These are phyloP conservation scores for Clarias fuscus DNA, from an alignment of 2,797 vertebrate genomes.

Conservation along the genomic window DNA sequence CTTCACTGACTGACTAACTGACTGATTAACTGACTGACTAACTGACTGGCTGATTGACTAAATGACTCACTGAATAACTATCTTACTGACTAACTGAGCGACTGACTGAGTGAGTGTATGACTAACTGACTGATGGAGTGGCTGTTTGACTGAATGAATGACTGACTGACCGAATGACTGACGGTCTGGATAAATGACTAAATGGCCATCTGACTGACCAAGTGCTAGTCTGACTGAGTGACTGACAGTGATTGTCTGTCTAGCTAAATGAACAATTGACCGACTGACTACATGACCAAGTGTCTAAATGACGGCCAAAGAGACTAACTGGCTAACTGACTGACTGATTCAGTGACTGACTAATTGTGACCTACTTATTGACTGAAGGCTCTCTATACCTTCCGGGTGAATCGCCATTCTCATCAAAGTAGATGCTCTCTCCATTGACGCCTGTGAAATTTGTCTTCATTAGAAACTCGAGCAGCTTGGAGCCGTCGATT, in stretches of 20 bases:
- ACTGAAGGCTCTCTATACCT: slow-evolving; percentile 74
- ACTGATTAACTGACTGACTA: too few species aligned
- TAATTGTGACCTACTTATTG: not conserved
- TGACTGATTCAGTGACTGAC: not conserved
- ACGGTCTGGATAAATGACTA: not conserved
- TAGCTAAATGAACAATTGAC: too few species aligned
- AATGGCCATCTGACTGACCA: not conserved
- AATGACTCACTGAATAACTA: not conserved
- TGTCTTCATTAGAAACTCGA: slow-evolving; percentile 96
- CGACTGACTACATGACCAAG: too few species aligned
- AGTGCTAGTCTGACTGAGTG: not conserved
- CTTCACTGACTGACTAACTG: too few species aligned
- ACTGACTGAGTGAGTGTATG: not conserved
- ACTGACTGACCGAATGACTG: not conserved
- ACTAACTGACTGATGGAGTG: not conserved
- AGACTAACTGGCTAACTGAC: not conserved
- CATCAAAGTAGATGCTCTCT: slow-evolving; percentile 93
- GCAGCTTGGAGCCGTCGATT: slow-evolving; percentile 89
- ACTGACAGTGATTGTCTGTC: not conserved
- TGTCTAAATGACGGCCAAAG: too few species aligned
- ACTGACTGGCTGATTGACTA: too few species aligned
- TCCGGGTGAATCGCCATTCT: slow-evolving; percentile 96
- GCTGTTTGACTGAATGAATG: not conserved
- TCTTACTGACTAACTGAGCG: not conserved
- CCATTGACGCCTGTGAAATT: slow-evolving; percentile 96